Conservation (phyloP, 2,888 invertebrate species). For the Cephus rjabovi region DNA sequence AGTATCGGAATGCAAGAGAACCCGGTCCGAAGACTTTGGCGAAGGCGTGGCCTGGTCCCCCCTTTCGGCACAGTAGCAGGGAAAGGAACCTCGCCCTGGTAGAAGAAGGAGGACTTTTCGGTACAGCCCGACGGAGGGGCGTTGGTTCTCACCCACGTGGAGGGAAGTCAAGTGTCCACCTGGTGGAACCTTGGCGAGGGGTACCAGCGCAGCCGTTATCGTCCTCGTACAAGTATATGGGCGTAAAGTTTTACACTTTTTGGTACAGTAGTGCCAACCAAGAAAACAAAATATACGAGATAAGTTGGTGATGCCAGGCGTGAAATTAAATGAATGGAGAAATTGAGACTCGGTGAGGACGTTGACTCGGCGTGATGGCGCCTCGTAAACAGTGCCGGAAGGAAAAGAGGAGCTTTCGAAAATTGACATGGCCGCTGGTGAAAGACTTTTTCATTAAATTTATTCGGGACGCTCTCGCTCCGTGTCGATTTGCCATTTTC, state of each 20-base stretch:
- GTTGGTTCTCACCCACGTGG: not conserved
- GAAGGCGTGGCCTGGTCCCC: constrained; percentile 26
- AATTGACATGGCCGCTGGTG: constrained; percentile 24
- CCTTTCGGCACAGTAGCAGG: constrained; percentile 10
- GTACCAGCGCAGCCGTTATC: not conserved
- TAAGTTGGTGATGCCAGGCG: not conserved
- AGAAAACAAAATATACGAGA: not conserved
- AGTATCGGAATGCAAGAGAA: not conserved
- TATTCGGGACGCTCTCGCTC: constrained; percentile 5
- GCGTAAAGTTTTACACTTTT: not conserved
- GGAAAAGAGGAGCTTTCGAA: constrained; percentile 36
- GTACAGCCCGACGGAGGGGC: constrained; percentile 19
- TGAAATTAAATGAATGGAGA: constrained; percentile 36
- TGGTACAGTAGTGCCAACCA: not conserved
- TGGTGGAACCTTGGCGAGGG: not conserved
- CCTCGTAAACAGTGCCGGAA: constrained; percentile 28
- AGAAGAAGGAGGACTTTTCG: constrained; percentile 24
- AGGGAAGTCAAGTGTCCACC: not conserved
- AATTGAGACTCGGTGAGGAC: constrained; percentile 33
- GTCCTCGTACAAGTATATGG: not conserved
- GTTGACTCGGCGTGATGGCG: constrained; percentile 32
- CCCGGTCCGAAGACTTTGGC: constrained; percentile 5
- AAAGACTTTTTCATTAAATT: constrained; percentile 33
- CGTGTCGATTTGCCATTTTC: not conserved
- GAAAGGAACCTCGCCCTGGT: constrained; percentile 15